Conservation (phyloP, 2,888 invertebrate species). For the Lasioglossum calceatum region DNA sequence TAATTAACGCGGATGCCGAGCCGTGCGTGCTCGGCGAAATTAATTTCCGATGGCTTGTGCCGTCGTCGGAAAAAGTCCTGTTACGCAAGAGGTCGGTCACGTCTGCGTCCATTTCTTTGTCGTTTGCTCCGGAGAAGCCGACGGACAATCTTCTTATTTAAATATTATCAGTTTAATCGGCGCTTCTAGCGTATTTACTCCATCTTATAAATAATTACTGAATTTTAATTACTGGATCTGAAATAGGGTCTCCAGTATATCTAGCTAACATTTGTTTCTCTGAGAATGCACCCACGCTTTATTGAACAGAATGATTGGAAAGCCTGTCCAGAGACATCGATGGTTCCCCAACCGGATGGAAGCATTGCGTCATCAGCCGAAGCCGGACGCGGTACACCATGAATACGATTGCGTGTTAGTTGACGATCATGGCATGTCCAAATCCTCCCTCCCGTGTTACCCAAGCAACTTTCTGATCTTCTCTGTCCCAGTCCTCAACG, state of each 20-base stretch:
- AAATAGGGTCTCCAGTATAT: too few species aligned
- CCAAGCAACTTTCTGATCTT: conserved; percentile 25
- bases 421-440: conserved; percentile 23
- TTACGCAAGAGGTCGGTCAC: neutral
- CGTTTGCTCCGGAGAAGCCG: neutral
- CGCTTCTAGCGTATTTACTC: too few species aligned
- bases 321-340: conserved; percentile 15
- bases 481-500: conserved; percentile 3
- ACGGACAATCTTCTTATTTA: neutral
- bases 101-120: neutral
- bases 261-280: neutral
- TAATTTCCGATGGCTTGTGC: conserved; percentile 26
- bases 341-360: conserved; percentile 54
- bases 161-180: neutral
- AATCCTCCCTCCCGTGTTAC: conserved; percentile 35
- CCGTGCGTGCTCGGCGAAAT: conserved; percentile 27
- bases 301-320: conserved; percentile 32
- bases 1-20: conserved; percentile 37
- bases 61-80: neutral
- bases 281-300: neutral
- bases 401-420: conserved; percentile 57
- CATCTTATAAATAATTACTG: too few species aligned
- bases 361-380: conserved; percentile 53
- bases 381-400: conserved; percentile 53
- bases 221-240: too few species aligned